A percentile compares a stretch with the other conserved stretches of the same genome.
These are phyloP conservation scores for Mesorhabditis sp. DNA, from an alignment of 2,888 invertebrate species.

Conservation along the genomic window DNA sequence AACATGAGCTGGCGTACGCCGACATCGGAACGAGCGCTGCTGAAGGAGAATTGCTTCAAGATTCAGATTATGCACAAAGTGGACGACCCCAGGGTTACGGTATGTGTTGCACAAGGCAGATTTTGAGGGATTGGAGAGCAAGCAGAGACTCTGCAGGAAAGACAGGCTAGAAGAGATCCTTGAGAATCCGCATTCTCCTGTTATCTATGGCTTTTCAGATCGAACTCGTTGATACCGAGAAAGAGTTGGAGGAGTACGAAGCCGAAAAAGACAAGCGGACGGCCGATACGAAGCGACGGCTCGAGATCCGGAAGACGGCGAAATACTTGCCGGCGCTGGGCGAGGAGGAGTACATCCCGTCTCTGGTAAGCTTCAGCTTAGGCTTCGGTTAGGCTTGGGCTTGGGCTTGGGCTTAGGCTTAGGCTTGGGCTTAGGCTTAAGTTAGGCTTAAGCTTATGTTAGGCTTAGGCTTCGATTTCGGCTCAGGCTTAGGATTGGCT, in stretches of 20 bases:
- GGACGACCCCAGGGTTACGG: background rate
- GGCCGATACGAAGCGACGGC: background rate
- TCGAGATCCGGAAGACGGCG: background rate
- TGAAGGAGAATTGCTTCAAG: slow-evolving; percentile 1
- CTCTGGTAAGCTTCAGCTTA: too few relatives aligned
- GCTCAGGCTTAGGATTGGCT: too few relatives aligned
- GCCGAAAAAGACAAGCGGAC: background rate
- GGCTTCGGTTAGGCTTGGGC: too few relatives aligned
- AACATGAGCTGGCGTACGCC: background rate
- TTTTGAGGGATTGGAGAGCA: too few relatives aligned
- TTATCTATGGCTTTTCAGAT: background rate
- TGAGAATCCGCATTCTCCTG: too few relatives aligned
- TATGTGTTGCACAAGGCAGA: background rate
- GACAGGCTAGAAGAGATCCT: too few relatives aligned
- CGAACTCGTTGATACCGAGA: slow-evolving; percentile 4
- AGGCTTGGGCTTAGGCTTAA: too few relatives aligned
- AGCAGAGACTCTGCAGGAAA: too few relatives aligned
- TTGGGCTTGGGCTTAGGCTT: too few relatives aligned
- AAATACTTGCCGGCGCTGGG: background rate
- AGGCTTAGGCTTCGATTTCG: too few relatives aligned
- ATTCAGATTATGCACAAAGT: background rate
- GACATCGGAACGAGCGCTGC: background rate
- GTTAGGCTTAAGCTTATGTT: too few relatives aligned
- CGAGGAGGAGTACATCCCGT: too few relatives aligned
- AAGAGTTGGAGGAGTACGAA: background rate